Evolutionary conservation across 2,888 invertebrate species (phyloP).

Genomic region (Orgyia antiqua): DNA sequence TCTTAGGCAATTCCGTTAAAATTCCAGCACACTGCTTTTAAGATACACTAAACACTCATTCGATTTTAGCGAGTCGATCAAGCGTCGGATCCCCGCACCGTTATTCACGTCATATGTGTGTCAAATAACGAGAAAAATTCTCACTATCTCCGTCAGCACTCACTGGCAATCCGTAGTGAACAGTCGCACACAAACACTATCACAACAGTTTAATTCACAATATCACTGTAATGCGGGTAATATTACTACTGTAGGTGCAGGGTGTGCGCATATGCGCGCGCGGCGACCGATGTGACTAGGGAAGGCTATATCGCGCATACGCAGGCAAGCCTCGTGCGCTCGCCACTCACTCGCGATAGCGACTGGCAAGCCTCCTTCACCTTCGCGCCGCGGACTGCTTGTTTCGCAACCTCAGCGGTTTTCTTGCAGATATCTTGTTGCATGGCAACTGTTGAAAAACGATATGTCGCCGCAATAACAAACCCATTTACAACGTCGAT

Average conservation of each 20-base stretch:
- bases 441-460: conserved; percentile 63
- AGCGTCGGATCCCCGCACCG: conserved; percentile 66
- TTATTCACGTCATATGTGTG: conserved; percentile 74
- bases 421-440: conserved; percentile 70
- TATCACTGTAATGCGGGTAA: conserved; percentile 33
- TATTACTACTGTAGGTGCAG: conserved; percentile 37
- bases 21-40: conserved; percentile 68
- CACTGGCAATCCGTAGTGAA: conserved; percentile 31
- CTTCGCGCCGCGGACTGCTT: conserved; percentile 49
- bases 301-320: conserved; percentile 27
- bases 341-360: conserved; percentile 61
- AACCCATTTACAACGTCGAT: conserved; percentile 22
- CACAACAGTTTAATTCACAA: conserved; percentile 47
- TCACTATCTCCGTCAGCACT: conserved; percentile 42
- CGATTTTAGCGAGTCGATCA: conserved; percentile 71
- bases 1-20: conserved; percentile 74
- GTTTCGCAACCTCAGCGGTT: conserved; percentile 67
- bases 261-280: conserved; percentile 40
- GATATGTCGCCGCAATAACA: conserved; percentile 28
- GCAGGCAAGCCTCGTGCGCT: conserved; percentile 45
- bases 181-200: conserved; percentile 52
- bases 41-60: conserved; percentile 67
- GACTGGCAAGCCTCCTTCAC: conserved; percentile 68
- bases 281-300: conserved; percentile 25
- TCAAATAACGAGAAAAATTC: conserved; percentile 63